phyloP scores from a whole-genome alignment of 2,113 vertebrate genomes.

The Otocyon megalotis region DNA sequence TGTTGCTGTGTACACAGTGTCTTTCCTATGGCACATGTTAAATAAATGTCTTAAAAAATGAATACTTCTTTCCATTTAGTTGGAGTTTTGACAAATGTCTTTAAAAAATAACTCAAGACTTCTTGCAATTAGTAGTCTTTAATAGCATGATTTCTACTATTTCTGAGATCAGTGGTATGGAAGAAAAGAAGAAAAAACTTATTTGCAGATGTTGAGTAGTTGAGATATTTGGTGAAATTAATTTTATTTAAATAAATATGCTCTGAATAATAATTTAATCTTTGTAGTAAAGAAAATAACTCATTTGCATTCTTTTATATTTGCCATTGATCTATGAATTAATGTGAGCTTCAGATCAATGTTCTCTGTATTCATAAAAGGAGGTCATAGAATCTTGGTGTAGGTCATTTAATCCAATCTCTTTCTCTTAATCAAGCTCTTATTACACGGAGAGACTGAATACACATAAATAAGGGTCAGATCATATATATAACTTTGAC shows the following conservation, averaged over 20 bases:
- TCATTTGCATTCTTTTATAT: neutral
- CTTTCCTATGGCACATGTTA: neutral
- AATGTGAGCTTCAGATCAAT: constrained; percentile 24
- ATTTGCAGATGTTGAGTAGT: neutral
- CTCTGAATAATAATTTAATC: neutral
- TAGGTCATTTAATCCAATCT: constrained; percentile 2
- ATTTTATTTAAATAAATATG: constrained; percentile 24
- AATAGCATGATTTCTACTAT: neutral
- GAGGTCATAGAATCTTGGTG: neutral
- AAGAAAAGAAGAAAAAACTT: neutral
- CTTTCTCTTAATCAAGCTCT: constrained; percentile 29
- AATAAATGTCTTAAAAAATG: neutral
- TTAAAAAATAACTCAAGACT: neutral
- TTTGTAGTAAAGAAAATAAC: constrained; percentile 4
- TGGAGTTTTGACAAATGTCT: neutral
- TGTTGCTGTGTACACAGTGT: neutral
- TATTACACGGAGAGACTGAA: neutral
- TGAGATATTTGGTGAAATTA: constrained; percentile 28
- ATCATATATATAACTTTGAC: neutral
- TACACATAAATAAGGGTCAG: neutral
- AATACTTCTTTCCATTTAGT: neutral
- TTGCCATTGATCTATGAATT: constrained; percentile 32
- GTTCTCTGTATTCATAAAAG: neutral
- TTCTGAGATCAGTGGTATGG: neutral
- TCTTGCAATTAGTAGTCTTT: neutral